Percentiles rank a stretch among this genome's conserved stretches.
phyloP scores from a whole-genome alignment of 2,888 invertebrate species.

The Nudaria mundana region DNA sequence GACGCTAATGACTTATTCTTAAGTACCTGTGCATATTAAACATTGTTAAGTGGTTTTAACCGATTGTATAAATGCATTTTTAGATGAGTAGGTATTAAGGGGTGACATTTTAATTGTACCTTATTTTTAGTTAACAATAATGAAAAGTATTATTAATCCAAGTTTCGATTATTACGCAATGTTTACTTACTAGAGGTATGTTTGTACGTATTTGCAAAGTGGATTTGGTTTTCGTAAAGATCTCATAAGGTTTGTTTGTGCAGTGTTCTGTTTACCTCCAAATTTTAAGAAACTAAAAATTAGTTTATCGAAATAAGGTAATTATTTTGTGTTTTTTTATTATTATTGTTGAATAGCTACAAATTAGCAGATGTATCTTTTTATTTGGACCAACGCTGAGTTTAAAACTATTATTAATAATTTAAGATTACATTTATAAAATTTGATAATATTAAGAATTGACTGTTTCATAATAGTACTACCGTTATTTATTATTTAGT shows the following conservation, averaged over 20 bases:
- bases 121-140: conserved; percentile 42
- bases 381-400: conserved; percentile 47
- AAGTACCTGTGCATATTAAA: conserved; percentile 10
- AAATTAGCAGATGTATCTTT: conserved; percentile 40
- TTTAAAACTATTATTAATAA: conserved; percentile 34
- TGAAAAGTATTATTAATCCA: conserved; percentile 74
- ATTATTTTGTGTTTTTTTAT: conserved; percentile 41
- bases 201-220: conserved; percentile 68
- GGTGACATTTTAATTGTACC: conserved; percentile 25
- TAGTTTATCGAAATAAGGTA: conserved; percentile 37
- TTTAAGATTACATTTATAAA: conserved; percentile 23
- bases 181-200: conserved; percentile 63
- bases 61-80: conserved; percentile 31
- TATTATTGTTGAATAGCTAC: conserved; percentile 50
- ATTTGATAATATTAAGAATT: conserved; percentile 40
- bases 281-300: conserved; percentile 69
- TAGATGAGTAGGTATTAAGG: conserved; percentile 27
- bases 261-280: conserved; percentile 80
- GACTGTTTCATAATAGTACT: conserved; percentile 64
- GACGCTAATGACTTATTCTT: conserved; percentile 80
- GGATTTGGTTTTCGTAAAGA: conserved; percentile 81
- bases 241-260: conserved; percentile 81
- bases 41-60: background rate
- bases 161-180: conserved; percentile 41
- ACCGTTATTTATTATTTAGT: conserved; percentile 78